Conservation (phyloP, 2,888 invertebrate genomes). For the Epiblema foenella region DNA sequence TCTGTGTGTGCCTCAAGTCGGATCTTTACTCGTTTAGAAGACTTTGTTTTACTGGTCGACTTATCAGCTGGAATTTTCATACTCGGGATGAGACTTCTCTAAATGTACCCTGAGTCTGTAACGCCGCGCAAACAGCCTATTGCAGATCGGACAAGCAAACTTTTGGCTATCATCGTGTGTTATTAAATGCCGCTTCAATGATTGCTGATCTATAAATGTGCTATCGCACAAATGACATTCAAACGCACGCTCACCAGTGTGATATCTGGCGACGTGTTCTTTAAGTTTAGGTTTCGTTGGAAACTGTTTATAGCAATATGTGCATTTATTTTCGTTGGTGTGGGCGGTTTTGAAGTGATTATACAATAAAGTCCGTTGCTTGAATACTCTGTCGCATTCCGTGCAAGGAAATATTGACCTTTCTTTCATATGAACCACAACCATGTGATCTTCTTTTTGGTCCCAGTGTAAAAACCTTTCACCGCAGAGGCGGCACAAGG, state of each 20-base stretch:
- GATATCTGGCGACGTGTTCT: slow-evolving; percentile 27
- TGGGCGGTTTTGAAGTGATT: slow-evolving; percentile 42
- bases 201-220: slow-evolving; percentile 22
- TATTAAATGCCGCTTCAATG: slow-evolving; percentile 22
- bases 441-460: slow-evolving; percentile 33
- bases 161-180: slow-evolving; percentile 38
- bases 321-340: slow-evolving; percentile 43
- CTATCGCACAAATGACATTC: slow-evolving; percentile 34
- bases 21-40: no score
- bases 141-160: slow-evolving; percentile 17
- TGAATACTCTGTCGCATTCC: slow-evolving; percentile 42
- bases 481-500: slow-evolving; percentile 31
- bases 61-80: background rate
- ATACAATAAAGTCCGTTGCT: slow-evolving; percentile 26
- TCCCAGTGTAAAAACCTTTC: slow-evolving; percentile 38
- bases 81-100: slow-evolving; percentile 27
- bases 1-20: no score
- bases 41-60: background rate
- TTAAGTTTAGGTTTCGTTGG: slow-evolving; percentile 13
- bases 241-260: slow-evolving; percentile 39
- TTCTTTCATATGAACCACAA: slow-evolving; percentile 34
- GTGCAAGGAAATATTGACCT: slow-evolving; percentile 38
- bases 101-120: slow-evolving; percentile 27
- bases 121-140: slow-evolving; percentile 21
- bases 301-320: slow-evolving; percentile 40